These are phyloP conservation scores for Maniola jurtina DNA, from an alignment of 1,140 invertebrate genomes.

Conservation along the genomic window DNA sequence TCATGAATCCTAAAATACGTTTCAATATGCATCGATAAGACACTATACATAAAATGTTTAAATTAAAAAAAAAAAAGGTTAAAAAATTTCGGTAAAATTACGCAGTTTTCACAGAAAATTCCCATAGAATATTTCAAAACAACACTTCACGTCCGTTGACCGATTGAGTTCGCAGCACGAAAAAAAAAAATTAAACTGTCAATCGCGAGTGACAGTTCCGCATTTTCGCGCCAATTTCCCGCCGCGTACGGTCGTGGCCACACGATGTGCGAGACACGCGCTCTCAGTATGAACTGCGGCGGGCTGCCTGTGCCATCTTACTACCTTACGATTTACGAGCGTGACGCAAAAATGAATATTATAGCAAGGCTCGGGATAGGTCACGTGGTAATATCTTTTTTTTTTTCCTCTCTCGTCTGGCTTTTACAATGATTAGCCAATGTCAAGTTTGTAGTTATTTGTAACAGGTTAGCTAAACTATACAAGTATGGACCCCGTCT, in stretches of 20 bases:
- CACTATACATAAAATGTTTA: background rate
- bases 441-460: no score
- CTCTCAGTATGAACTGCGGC: conserved; percentile 60
- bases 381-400: conserved; percentile 38
- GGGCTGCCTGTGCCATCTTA: conserved; percentile 50
- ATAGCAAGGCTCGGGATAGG: conserved; percentile 39
- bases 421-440: no score
- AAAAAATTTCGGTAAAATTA: conserved; percentile 14
- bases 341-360: conserved; percentile 64
- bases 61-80: background rate
- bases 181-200: conserved; percentile 48
- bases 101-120: conserved; percentile 31
- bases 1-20: no score
- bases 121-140: conserved; percentile 18
- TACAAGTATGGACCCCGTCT: no score
- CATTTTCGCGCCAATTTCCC: conserved; percentile 76
- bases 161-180: conserved; percentile 30
- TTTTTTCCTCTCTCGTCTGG: no score
- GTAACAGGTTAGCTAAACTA: no score
- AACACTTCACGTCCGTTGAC: conserved; percentile 56
- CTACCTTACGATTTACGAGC: conserved; percentile 69
- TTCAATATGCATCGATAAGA: no score
- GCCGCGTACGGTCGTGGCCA: conserved; percentile 46
- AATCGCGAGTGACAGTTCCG: conserved; percentile 56
- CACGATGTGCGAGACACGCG: conserved; percentile 57